A percentile compares a stretch with the other conserved stretches of the same genome.
phyloP scores from a whole-genome alignment of 2,113 vertebrate genomes.

The Melospiza georgiana region DNA sequence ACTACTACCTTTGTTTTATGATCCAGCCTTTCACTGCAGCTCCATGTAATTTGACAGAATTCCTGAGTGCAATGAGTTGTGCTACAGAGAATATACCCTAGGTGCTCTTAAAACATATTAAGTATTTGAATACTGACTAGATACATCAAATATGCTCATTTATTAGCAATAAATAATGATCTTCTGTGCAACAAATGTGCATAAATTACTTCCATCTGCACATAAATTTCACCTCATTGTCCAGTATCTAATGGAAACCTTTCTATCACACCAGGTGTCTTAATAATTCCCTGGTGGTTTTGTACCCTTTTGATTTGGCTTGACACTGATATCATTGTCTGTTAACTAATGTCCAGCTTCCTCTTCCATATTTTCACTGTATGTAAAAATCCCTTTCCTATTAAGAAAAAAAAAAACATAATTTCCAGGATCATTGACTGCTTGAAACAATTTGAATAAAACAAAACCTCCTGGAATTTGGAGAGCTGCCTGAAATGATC shows the following conservation, averaged over 20 bases:
- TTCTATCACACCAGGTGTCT: not conserved
- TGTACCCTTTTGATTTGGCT: not conserved
- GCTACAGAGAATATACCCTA: not conserved
- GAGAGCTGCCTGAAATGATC: not conserved
- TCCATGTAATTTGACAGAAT: not conserved
- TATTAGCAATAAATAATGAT: conserved; percentile 62
- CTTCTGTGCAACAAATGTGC: conserved; percentile 17
- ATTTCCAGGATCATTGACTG: not conserved
- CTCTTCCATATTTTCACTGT: not conserved
- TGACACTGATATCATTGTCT: not conserved
- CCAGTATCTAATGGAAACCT: not conserved
- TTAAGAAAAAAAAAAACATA: not conserved
- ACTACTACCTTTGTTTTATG: not conserved
- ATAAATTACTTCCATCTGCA: conserved; percentile 42
- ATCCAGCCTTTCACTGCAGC: not conserved
- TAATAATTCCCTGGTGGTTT: not conserved
- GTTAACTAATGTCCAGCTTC: not conserved
- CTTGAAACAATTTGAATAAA: conserved; percentile 2
- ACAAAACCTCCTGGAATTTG: not conserved
- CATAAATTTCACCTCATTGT: not conserved
- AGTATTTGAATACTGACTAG: conserved; percentile 39
- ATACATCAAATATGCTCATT: conserved; percentile 41
- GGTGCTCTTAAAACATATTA: conserved; percentile 22
- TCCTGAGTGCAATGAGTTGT: not conserved
- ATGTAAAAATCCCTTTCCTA: not conserved